Evolutionary conservation across 2,888 invertebrate genomes (phyloP), one percentile per base, ranked within the genome.

Genomic region (Geophilus truncorum): DNA sequence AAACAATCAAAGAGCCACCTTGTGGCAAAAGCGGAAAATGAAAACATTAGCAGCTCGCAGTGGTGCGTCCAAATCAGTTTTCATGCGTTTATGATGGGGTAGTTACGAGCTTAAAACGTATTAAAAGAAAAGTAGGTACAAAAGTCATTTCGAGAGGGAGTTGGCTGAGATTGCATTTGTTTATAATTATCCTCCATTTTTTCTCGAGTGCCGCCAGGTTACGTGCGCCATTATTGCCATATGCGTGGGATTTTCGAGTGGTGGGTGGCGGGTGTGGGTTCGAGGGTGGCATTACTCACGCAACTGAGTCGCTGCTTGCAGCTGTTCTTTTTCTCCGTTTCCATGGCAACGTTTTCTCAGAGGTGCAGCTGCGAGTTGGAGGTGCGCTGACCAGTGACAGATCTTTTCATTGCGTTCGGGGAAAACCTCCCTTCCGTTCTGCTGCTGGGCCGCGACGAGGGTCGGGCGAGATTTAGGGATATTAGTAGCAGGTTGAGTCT

Each of bases 311-410:
- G 70, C 25, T 70, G 70, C 70, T 70, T 70, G 70, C 70, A 70
- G 70, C 70, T 70, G 70, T 70, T 70, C 70, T 25, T n/a, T 70
- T 70, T 70, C 28, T 70, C 5, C 28, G 28, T 70, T 25, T 70
- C 70, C 28, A 70, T 28, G 70, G 70, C 70, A 70, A 70, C 70
- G 70, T 70, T 70, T 70, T 70, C 70, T 70, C 70, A 70, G 70
- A 62, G 70, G 70, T 51, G 51, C 51, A 51, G 51, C 51, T 51
- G 51, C 5, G 25, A 28, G 23, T 70, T 28, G 70, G 62, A 70
- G 70, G 70, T 70, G 70, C 70, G 28, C 70, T 70, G 70, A 70
- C 70, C 70, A 70, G 25, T 23, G 15, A 70, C 70, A 70, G 28
- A 70, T 70, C 70, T 70, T 70, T 70, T 70, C 70, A 70, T 70